Conservation (phyloP, 1,140 invertebrate species). For the Mycetomoellerius zeteki region DNA sequence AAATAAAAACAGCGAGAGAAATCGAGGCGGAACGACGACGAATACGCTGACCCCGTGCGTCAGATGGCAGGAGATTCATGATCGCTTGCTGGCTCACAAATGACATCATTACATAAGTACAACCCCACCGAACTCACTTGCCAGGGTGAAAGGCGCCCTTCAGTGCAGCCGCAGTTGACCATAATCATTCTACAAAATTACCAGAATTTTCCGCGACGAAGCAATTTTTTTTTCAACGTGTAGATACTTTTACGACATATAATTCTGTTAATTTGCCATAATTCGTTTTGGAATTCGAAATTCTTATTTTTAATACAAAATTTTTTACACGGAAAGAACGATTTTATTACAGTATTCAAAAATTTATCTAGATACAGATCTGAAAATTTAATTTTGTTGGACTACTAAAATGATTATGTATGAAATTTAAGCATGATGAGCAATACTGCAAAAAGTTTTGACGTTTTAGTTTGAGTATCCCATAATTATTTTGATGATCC, state of each 20-base stretch:
- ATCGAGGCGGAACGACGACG: constrained; percentile 53
- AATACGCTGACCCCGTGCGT: constrained; percentile 67
- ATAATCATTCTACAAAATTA: constrained; percentile 68
- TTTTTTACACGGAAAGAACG: neutral
- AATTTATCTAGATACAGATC: too few relatives aligned
- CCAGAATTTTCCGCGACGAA: constrained; percentile 52
- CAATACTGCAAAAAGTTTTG: too few relatives aligned
- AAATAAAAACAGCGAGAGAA: constrained; percentile 67
- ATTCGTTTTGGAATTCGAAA: neutral
- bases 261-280: neutral
- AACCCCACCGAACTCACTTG: constrained; percentile 44
- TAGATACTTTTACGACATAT: neutral
- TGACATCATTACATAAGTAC: constrained; percentile 77
- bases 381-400: too few relatives aligned
- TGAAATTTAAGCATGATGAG: too few relatives aligned
- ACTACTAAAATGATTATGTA: too few relatives aligned
- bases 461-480: too few relatives aligned
- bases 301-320: neutral
- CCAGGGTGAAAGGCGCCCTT: constrained; percentile 62
- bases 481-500: too few relatives aligned
- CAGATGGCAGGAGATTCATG: constrained; percentile 74
- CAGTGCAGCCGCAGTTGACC: constrained; percentile 56
- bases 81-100: constrained; percentile 68
- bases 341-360: too few relatives aligned
- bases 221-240: neutral